Conservation (phyloP, 2,888 invertebrate genomes). For the Lasioglossum marginatum region DNA sequence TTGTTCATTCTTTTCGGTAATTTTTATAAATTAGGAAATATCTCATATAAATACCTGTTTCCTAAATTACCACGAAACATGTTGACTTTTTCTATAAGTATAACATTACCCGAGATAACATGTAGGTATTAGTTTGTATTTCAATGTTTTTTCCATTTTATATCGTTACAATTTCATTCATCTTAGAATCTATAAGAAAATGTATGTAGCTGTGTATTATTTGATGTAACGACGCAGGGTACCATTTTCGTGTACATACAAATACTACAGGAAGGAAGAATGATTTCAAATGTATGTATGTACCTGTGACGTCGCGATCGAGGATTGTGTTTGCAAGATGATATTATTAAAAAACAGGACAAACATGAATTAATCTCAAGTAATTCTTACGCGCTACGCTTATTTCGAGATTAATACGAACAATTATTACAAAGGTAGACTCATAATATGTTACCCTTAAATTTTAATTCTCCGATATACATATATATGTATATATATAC, state of each 20-base stretch:
- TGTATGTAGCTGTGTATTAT: conserved; percentile 25
- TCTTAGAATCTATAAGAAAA: conserved; percentile 56
- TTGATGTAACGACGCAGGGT: conserved; percentile 23
- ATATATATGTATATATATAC: too few species aligned
- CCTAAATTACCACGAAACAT: conserved; percentile 53
- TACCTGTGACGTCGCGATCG: conserved; percentile 37
- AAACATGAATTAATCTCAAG: conserved; percentile 28
- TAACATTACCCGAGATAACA: conserved; percentile 60
- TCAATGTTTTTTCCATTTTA: conserved; percentile 33
- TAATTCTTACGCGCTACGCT: conserved; percentile 23
- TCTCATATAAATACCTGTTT: conserved; percentile 51
- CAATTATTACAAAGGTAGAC: conserved; percentile 13
- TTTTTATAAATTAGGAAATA: conserved; percentile 44
- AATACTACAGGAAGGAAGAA: conserved; percentile 29
- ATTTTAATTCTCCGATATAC: neutral
- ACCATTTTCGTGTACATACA: conserved; percentile 19
- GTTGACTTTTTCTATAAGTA: conserved; percentile 51
- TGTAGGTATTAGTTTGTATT: conserved; percentile 57
- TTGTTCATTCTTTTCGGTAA: conserved; percentile 30
- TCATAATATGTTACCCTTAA: conserved; percentile 10
- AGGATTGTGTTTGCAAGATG: conserved; percentile 21
- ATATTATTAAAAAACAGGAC: conserved; percentile 36
- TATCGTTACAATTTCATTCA: conserved; percentile 47
- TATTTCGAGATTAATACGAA: conserved; percentile 28
- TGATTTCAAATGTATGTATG: conserved; percentile 12